phyloP scores from a whole-genome alignment of 2,113 vertebrate genomes.

The Mesembrinibis cayennensis region DNA sequence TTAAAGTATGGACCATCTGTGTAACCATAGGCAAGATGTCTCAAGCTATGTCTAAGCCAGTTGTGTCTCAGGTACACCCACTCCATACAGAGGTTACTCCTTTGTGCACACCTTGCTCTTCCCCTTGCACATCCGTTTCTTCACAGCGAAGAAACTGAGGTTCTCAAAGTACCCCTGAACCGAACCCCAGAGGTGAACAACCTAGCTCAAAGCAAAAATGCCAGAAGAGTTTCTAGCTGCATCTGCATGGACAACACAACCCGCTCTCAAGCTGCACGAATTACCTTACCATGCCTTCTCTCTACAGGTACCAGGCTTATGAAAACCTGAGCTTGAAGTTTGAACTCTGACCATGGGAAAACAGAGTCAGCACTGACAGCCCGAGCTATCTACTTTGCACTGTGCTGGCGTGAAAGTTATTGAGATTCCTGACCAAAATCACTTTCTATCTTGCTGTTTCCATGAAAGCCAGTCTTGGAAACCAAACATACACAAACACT shows the following conservation, averaged over 20 bases:
- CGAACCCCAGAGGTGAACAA: not conserved
- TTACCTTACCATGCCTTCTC: not conserved
- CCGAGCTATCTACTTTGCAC: not conserved
- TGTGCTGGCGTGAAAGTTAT: not conserved
- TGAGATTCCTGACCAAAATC: not conserved
- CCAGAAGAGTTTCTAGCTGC: not conserved
- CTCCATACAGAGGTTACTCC: not conserved
- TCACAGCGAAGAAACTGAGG: not conserved
- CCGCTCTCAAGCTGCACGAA: not conserved
- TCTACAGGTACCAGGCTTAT: not conserved
- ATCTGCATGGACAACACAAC: not conserved
- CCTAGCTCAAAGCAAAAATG: not conserved
- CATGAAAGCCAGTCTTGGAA: not conserved
- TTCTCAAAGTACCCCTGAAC: not conserved
- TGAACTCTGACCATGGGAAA: not conserved
- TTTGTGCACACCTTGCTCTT: not conserved
- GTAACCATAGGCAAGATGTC: not conserved
- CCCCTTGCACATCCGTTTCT: not conserved
- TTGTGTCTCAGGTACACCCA: not conserved
- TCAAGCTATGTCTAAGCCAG: not conserved
- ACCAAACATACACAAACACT: not conserved
- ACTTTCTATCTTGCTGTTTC: not conserved
- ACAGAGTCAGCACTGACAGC: not conserved
- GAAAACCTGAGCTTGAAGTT: not conserved
- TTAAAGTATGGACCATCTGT: not conserved